Evolutionary conservation across 1,140 invertebrate genomes (phyloP), one percentile per base, ranked within the genome.

Genomic region (Drosophila equinoxialis): DNA sequence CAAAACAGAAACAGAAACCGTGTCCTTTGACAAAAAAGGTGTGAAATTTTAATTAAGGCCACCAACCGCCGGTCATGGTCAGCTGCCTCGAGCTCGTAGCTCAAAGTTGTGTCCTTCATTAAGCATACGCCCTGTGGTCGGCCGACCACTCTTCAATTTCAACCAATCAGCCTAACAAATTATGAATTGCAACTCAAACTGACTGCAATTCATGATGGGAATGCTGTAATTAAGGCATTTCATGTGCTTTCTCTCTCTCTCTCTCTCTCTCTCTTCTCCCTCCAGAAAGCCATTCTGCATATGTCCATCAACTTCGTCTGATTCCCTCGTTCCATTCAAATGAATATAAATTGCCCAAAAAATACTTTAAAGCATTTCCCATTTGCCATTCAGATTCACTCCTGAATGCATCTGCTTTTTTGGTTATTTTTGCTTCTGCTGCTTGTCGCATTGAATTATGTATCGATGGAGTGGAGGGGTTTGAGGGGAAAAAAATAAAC

Each of bases 1-100:
- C 2, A 11, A 39, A 39, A 39, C 20, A 30, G 33, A 41, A n/a
- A 10, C 30, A 13, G 35, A 63, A 63, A 51, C 30, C 30, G 30
- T 51, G 45, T 51, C 17, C 45, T 51, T 51, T 51, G 45, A 51
- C 45, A 51, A 23, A 23, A 51, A 51, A 81, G 70, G 81, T 74
- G 81, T 85, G 72, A 74, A 66, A 58, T 71, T 85, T 85, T 75
- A 81, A 77, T 84, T 85, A 77, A 71, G 55, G 61, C 66, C 35
- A 59, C 14, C 45, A n/a, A 10, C 45, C 14, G 8, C 3, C 45
- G 17, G 45, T 51, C 45, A 51, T 51, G 45, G 45, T 51, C 45
- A 51, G 45, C 17, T 51, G 45, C 45, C 17, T 51, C 17, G n/a
- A 23, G 35, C 35, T 37, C 35, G 5, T 20, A 14, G 6, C 45